Evolutionary conservation across 1,140 invertebrate genomes (phyloP).

Genomic region (Goniozus legneri): DNA sequence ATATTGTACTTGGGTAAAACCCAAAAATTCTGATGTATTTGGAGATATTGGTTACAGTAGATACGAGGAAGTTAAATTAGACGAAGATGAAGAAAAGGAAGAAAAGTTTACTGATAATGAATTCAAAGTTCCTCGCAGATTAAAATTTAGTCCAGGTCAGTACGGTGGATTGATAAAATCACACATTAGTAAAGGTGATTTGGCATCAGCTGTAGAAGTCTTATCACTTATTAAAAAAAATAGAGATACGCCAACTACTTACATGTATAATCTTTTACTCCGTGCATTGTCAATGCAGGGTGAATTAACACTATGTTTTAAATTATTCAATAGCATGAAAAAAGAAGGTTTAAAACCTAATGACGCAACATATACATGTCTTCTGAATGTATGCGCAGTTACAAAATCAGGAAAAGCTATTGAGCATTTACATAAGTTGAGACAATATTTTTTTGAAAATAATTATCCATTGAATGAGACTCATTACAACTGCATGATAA

Average conservation of each 20-base stretch:
- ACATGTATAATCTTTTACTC: conserved; percentile 79
- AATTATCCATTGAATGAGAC: conserved; percentile 66
- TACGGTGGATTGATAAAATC: conserved; percentile 69
- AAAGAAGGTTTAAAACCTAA: conserved; percentile 65
- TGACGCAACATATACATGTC: conserved; percentile 71
- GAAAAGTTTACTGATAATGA: conserved; percentile 38
- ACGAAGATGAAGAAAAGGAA: conserved; percentile 33
- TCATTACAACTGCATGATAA: conserved; percentile 86
- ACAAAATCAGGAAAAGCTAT: conserved; percentile 67
- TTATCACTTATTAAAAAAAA: conserved; percentile 77
- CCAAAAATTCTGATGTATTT: conserved; percentile 38
- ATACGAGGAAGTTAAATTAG: conserved; percentile 32
- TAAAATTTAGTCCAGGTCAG: conserved; percentile 55
- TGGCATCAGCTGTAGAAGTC: conserved; percentile 72
- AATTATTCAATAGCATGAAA: conserved; percentile 79
- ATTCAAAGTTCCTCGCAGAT: conserved; percentile 15
- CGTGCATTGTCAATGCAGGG: conserved; percentile 75
- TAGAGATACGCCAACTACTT: conserved; percentile 70
- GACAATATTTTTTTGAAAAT: conserved; percentile 58
- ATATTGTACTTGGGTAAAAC: not conserved
- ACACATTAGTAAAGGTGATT: conserved; percentile 59
- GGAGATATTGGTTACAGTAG: conserved; percentile 35
- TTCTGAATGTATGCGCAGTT: conserved; percentile 87
- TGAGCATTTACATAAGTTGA: conserved; percentile 52
- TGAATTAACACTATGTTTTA: conserved; percentile 80